A percentile compares a stretch with the other conserved stretches of the same genome.
Conservation (phyloP, 2,888 invertebrate genomes). For the Parnassius glacialis region DNA sequence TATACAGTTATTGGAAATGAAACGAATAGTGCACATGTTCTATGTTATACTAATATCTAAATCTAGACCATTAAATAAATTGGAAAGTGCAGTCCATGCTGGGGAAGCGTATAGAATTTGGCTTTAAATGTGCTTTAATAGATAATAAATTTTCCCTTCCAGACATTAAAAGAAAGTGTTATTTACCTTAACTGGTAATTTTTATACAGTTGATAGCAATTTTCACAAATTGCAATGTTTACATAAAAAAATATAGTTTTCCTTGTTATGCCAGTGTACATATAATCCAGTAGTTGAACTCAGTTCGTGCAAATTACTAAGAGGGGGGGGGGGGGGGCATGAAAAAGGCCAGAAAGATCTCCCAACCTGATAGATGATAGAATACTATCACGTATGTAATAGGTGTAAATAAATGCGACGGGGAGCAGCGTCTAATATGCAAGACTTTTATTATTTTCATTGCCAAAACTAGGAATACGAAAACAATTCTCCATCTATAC, state of each 20-base stretch:
- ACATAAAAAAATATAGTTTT: background rate
- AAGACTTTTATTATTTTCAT: no score
- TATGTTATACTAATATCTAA: constrained; percentile 17
- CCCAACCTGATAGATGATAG: no score
- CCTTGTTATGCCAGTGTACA: background rate
- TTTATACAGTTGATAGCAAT: background rate
- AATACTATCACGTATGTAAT: no score
- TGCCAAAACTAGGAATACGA: no score
- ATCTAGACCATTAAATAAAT: constrained; percentile 27
- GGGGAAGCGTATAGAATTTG: constrained; percentile 14
- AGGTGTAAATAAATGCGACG: no score
- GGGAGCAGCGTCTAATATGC: no score
- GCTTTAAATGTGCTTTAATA: constrained; percentile 24
- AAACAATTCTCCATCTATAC: no score
- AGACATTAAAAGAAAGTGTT: constrained; percentile 21
- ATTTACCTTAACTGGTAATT: constrained; percentile 1
- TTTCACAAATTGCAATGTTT: background rate
- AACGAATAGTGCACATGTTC: constrained; percentile 15
- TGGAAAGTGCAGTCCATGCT: constrained; percentile 20
- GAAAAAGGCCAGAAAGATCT: no score
- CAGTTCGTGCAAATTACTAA: background rate
- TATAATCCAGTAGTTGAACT: background rate
- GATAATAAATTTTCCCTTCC: constrained; percentile 20
- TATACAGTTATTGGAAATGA: constrained; percentile 22
- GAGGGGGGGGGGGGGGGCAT: no score